Evolutionary conservation across 2,888 invertebrate genomes (phyloP).

Genomic region (Diloba caeruleocephala): DNA sequence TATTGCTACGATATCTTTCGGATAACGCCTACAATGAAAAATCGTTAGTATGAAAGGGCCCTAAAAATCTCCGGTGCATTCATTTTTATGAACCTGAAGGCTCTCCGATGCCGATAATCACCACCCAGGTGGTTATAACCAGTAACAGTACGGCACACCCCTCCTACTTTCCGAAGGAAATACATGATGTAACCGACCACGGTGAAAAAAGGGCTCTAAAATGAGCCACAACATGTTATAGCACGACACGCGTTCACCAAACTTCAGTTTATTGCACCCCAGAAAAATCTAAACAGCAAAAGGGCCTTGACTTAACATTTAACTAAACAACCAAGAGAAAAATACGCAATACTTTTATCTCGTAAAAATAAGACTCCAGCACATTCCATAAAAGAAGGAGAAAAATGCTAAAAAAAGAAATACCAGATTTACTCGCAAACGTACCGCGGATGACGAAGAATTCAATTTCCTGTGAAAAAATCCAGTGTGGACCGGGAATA

Average conservation of each 20-base stretch:
- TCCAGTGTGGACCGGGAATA: conserved; percentile 54
- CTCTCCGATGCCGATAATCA: too few relatives aligned
- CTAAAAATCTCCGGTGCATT: too few relatives aligned
- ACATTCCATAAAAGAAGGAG: conserved; percentile 40
- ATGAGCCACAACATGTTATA: conserved; percentile 44
- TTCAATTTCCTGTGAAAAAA: conserved; percentile 81
- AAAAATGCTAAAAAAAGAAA: conserved; percentile 36
- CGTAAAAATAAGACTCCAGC: conserved; percentile 42
- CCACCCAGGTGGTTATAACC: too few relatives aligned
- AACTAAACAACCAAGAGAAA: conserved; percentile 26
- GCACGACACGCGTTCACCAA: conserved; percentile 34
- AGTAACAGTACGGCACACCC: too few relatives aligned
- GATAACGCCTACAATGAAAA: too few relatives aligned
- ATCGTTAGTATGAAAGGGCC: too few relatives aligned
- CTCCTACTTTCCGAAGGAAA: too few relatives aligned
- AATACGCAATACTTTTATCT: conserved; percentile 43
- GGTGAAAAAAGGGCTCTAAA: too few relatives aligned
- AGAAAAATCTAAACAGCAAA: conserved; percentile 32
- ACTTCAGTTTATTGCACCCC: conserved; percentile 20
- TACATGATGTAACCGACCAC: too few relatives aligned
- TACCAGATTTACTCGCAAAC: conserved; percentile 38
- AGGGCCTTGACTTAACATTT: conserved; percentile 25
- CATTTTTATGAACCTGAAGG: too few relatives aligned
- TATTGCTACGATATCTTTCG: too few relatives aligned
- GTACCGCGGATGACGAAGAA: conserved; percentile 63